These are phyloP conservation scores for Uloborus plumipes DNA, from an alignment of 2,888 invertebrate genomes.

Conservation along the genomic window DNA sequence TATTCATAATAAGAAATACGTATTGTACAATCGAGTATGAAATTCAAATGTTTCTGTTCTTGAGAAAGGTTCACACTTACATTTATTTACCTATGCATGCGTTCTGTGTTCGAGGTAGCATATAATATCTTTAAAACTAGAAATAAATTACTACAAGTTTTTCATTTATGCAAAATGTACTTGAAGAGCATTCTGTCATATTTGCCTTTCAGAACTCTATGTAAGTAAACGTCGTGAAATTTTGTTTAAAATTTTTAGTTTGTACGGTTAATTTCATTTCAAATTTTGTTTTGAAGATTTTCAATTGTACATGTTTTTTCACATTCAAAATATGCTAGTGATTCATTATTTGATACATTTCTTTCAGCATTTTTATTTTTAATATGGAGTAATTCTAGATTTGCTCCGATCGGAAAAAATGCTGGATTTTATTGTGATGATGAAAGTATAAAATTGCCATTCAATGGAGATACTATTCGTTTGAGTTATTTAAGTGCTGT, in stretches of 20 bases:
- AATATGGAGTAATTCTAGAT: constrained; percentile 44
- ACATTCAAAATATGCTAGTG: background rate
- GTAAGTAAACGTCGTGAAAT: background rate
- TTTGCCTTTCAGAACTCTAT: background rate
- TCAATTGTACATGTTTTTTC: background rate
- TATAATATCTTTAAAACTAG: no score
- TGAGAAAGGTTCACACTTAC: no score
- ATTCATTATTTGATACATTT: background rate
- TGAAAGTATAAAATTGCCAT: constrained; percentile 79
- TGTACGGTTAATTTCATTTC: background rate
- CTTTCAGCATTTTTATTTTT: constrained; percentile 39
- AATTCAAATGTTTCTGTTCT: no score
- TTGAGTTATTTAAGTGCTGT: constrained; percentile 75
- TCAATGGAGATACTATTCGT: constrained; percentile 79
- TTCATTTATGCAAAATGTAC: background rate
- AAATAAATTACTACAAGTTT: no score
- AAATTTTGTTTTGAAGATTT: background rate
- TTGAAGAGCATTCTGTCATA: background rate
- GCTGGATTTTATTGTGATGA: constrained; percentile 81
- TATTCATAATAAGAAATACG: no score
- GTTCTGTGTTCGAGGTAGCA: no score
- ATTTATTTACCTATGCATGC: no score
- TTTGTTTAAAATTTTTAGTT: background rate
- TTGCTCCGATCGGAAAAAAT: constrained; percentile 28
- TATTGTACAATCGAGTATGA: no score